Conservation (phyloP, 2,113 vertebrate species). For the Upupa epops region DNA sequence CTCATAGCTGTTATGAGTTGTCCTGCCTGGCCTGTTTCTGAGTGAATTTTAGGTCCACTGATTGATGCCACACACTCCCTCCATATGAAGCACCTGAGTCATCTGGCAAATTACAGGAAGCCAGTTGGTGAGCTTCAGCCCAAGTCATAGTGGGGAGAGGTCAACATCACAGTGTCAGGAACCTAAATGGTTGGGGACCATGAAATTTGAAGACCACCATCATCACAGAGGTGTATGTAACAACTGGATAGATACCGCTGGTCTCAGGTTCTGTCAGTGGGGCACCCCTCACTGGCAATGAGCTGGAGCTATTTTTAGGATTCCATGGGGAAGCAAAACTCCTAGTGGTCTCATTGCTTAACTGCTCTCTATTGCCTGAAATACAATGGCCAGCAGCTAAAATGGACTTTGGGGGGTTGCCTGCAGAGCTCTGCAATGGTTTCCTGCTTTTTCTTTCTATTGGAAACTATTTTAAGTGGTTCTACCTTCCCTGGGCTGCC, state of each 20-base stretch:
- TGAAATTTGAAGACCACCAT: neutral
- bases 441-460: slow-evolving; percentile 30
- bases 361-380: slow-evolving; percentile 2
- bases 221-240: neutral
- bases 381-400: neutral
- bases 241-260: neutral
- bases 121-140: neutral
- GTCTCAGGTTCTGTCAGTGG: neutral
- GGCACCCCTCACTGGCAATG: neutral
- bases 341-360: neutral
- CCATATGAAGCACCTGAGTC: neutral
- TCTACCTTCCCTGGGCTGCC: slow-evolving; percentile 38
- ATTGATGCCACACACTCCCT: neutral
- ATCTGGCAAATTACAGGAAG: neutral
- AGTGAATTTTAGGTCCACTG: neutral
- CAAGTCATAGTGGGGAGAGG: neutral
- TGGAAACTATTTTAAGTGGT: slow-evolving; percentile 39
- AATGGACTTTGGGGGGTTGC: slow-evolving; percentile 18
- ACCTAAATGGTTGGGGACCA: neutral
- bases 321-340: neutral
- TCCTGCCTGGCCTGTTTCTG: neutral
- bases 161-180: neutral
- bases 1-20: neutral
- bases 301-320: neutral
- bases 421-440: neutral